Percentiles rank a stretch among this genome's conserved stretches.
phyloP scores from a whole-genome alignment of 2,888 invertebrate genomes.

The Caenorhabditis virilis region DNA sequence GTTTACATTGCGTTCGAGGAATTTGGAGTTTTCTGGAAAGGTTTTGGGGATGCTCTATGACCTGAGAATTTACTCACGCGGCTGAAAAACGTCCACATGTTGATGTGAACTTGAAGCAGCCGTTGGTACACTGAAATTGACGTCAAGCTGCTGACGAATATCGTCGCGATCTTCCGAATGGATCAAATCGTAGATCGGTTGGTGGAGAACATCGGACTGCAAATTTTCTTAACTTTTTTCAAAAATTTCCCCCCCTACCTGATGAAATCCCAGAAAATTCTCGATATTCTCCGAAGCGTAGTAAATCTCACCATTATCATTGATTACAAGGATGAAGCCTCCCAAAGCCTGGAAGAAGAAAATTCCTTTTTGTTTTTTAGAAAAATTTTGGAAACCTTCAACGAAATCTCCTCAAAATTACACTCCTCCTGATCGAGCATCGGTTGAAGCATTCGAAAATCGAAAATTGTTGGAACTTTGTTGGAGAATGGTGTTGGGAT shows the following conservation, averaged over 20 bases:
- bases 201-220: conserved; percentile 98
- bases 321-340: conserved; percentile 97
- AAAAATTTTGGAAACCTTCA: conserved; percentile 40
- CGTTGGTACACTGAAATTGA: conserved; percentile 35
- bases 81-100: conserved; percentile 82
- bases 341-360: conserved; percentile 83
- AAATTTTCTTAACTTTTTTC: conserved; percentile 68
- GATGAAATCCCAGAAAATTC: conserved; percentile 99
- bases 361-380: not conserved
- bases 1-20: conserved; percentile 90
- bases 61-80: conserved; percentile 70
- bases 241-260: conserved; percentile 76
- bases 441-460: conserved; percentile 45
- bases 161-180: conserved; percentile 99
- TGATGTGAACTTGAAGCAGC: too few species aligned
- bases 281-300: conserved; percentile 99
- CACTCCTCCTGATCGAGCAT: conserved; percentile 59
- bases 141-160: conserved; percentile 57
- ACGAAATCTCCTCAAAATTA: conserved; percentile 53
- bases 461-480: conserved; percentile 50
- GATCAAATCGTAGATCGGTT: conserved; percentile 96
- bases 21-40: conserved; percentile 45
- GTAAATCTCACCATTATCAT: conserved; percentile 94
- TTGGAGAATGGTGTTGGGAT: conserved; percentile 29
- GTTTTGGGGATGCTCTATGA: not conserved